Conservation (phyloP, 64 coral and sea anemone genomes). For the Acropora yongei region DNA sequence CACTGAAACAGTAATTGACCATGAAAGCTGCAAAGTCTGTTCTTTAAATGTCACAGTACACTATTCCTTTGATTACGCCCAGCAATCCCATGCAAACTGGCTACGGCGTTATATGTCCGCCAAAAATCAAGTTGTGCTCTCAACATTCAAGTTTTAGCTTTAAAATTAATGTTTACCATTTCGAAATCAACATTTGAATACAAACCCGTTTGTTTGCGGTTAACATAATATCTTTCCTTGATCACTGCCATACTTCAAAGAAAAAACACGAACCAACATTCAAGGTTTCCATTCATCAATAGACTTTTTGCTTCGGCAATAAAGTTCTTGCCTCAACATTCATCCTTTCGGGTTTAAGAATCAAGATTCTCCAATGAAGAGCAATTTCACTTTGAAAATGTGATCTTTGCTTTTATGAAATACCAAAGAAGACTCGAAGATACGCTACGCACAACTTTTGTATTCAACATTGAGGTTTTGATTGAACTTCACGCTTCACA, state of each 20-base stretch:
- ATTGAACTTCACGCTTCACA: too few species aligned
- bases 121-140: conserved; percentile 11
- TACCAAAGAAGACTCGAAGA: background rate
- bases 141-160: conserved; percentile 37
- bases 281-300: background rate
- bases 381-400: background rate
- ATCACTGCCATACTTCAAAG: background rate
- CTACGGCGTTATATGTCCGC: background rate
- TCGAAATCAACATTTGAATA: background rate
- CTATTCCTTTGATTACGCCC: conserved; percentile 58
- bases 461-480: conserved; percentile 56
- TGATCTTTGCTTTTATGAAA: conserved; percentile 5
- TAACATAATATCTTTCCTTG: background rate
- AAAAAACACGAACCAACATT: background rate
- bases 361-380: background rate
- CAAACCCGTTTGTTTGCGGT: background rate
- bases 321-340: background rate
- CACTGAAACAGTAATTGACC: background rate
- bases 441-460: conserved; percentile 31
- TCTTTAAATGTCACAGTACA: conserved; percentile 24
- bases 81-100: conserved; percentile 45
- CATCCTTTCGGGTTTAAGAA: background rate
- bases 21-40: background rate
- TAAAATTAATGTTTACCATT: conserved; percentile 18
- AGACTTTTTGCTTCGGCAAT: background rate